Conservation (phyloP, 2,113 vertebrate genomes). For the Heterocephalus glaber region DNA sequence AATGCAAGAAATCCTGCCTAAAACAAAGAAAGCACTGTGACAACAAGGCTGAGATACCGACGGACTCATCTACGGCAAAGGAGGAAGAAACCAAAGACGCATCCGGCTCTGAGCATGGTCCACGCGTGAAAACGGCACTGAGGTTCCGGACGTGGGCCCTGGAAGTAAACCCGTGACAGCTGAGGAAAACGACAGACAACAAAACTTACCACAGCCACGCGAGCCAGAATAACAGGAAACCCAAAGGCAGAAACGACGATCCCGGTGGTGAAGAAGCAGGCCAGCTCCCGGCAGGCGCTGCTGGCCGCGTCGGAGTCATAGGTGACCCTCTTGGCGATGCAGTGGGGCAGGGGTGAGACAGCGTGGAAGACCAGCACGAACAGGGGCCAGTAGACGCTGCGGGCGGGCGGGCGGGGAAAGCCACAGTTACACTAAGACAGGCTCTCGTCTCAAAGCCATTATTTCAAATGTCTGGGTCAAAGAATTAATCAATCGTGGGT, state of each 20-base stretch:
- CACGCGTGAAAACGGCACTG: constrained; percentile 20
- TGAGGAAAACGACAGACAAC: neutral
- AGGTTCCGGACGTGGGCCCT: neutral
- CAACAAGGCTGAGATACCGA: neutral
- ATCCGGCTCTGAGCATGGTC: neutral
- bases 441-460: neutral
- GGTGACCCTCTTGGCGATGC: constrained; percentile 91
- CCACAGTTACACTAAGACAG: neutral
- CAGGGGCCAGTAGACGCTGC: constrained; percentile 96
- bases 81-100: neutral
- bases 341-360: constrained; percentile 93
- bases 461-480: neutral
- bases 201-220: constrained; percentile 87
- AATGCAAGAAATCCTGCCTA: constrained; percentile 34
- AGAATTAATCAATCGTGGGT: neutral
- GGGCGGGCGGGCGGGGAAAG: neutral
- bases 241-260: constrained; percentile 97
- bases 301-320: constrained; percentile 92
- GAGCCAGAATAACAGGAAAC: constrained; percentile 92
- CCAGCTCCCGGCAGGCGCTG: constrained; percentile 94
- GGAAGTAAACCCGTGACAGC: neutral
- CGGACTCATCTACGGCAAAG: neutral
- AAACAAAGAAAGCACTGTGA: constrained; percentile 8
- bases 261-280: constrained; percentile 96
- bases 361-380: constrained; percentile 95